Evolutionary conservation across 2,797 vertebrate genomes (phyloP).

Genomic region (Cuculus canorus): DNA sequence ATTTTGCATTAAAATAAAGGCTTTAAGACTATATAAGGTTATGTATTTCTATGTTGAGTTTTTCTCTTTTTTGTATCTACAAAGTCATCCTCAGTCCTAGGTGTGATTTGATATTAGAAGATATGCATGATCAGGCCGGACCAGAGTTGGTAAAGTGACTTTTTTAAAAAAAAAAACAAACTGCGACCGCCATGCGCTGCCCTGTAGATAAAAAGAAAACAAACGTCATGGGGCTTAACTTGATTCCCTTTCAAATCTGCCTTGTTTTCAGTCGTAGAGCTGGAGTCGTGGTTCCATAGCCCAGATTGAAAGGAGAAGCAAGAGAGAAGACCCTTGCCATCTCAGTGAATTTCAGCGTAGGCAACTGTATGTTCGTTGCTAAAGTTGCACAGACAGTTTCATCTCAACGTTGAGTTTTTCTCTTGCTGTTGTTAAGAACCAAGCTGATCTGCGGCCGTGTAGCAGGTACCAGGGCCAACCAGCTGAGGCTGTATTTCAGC

Average conservation of each 20-base stretch:
- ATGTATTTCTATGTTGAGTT: background rate
- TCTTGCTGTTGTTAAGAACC: background rate
- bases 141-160: background rate
- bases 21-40: slow-evolving; percentile 65
- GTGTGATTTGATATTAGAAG: background rate
- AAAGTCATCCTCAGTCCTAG: background rate
- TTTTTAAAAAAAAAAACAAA: background rate
- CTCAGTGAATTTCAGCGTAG: background rate
- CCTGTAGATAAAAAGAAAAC: background rate
- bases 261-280: background rate
- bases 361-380: background rate
- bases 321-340: background rate
- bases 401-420: background rate
- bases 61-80: background rate
- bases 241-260: background rate
- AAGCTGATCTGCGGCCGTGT: rapidly evolving
- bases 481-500: background rate
- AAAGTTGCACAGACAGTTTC: background rate
- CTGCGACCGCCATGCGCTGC: background rate
- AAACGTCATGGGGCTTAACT: background rate
- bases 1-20: slow-evolving; percentile 85
- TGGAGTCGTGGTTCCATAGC: background rate
- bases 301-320: background rate
- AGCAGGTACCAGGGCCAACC: background rate
- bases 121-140: background rate